Conservation (phyloP, 1,140 invertebrate genomes). For the Drosophila nannoptera region DNA sequence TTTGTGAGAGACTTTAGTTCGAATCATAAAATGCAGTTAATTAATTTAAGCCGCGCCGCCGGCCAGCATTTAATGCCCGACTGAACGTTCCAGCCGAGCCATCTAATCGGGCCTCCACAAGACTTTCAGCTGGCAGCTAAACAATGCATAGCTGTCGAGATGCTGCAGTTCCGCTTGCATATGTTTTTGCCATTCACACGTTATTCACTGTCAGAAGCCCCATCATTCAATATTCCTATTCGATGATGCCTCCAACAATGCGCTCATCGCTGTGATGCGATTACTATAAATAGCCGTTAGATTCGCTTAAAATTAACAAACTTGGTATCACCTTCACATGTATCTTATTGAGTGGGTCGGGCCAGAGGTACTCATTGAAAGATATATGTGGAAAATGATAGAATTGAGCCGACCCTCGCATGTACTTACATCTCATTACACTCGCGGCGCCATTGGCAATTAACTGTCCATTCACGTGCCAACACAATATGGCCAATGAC, state of each 20-base stretch:
- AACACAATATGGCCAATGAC: conserved; percentile 51
- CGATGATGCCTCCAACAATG: conserved; percentile 32
- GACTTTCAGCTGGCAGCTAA: too few species aligned
- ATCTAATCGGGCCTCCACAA: conserved; percentile 31
- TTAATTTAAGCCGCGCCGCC: conserved; percentile 43
- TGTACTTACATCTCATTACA: conserved; percentile 49
- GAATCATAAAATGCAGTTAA: conserved; percentile 42
- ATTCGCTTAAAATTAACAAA: conserved; percentile 17
- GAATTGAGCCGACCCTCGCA: conserved; percentile 9
- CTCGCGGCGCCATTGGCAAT: conserved; percentile 52
- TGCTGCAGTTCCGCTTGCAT: conserved; percentile 61
- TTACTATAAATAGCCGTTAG: conserved; percentile 54
- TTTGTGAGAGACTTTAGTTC: conserved; percentile 40
- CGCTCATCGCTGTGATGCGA: conserved; percentile 54
- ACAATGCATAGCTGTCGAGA: too few species aligned
- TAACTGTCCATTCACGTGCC: conserved; percentile 69
- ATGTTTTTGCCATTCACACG: conserved; percentile 25
- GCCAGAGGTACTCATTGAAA: background rate
- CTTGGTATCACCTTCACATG: conserved; percentile 55
- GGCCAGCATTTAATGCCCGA: conserved; percentile 36
- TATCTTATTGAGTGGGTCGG: conserved; percentile 43
- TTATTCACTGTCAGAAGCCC: conserved; percentile 50
- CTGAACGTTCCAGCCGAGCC: conserved; percentile 28
- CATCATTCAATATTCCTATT: conserved; percentile 38
- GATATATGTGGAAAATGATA: background rate